Base-by-base conservation (phyloP, 2,888 invertebrate genomes). In the Cheilosia urbana region DNA sequence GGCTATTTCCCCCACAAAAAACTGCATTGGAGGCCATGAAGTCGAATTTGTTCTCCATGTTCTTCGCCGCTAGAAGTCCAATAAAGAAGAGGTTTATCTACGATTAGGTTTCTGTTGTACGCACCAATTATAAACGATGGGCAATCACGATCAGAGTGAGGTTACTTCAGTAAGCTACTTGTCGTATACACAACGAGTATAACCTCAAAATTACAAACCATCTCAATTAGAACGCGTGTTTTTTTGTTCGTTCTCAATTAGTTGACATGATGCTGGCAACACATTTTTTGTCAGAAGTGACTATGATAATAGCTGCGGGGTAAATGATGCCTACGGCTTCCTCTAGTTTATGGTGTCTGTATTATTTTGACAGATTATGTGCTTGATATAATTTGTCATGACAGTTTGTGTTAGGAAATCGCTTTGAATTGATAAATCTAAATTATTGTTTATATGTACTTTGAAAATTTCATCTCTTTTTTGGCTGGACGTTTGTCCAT, bases 351-450 rank as follows among this genome's bases (percentile, higher is more conserved):
- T 13, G 13, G 19, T 13, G 19, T 49, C 1, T 24, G 45, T 13
- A 45, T 7, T 69, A 66, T 66, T 76, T 76, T 76, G 76, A 76
- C 76, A 76, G 66, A 66, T 76, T 57, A 51, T 58, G 58, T 49
- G 51, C 76, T 76, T 66, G 66, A 76, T 57, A 27, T 66, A 42
- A 76, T 76, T 76, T 66, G 30, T 60, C 66, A 58, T 65, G 76
- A 76, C 66, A 75, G 55, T 57, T 37, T 45, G 37, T 62, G 60
- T 49, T 49, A 62, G 49, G 51, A 40, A 40, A 27, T 21, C 6
- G 40, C 34, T 60, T 37, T 60, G 34, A 76, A 34, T 60, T 77
- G 58, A 62, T 77, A 11, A 66, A 58, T 37, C 49, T 19, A 19
- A 76, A 76, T 66, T 76, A 58, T 40, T 17, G 49, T 49, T 66